Evolutionary conservation across 2,888 invertebrate genomes (phyloP), one percentile per base, ranked within the genome.

Genomic region (Pterostichus niger): DNA sequence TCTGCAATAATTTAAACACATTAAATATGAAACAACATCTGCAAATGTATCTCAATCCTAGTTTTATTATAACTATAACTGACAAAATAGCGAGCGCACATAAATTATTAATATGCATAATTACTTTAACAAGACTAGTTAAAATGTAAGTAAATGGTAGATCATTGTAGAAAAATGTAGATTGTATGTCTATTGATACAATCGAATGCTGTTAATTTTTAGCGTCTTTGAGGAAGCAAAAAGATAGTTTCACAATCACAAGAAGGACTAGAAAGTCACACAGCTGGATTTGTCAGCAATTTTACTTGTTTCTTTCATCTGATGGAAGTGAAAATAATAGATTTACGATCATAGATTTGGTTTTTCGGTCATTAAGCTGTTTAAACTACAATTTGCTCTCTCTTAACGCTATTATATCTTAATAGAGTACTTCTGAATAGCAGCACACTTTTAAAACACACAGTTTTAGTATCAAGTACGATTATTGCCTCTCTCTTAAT

Each of bases 21-120:
- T 59, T 59, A 59, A 59, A 59, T 59, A 59, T 59, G 59, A 59
- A 59, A 59, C 56, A 24, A 17, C 59, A 59, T 59, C 59, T 59
- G 59, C 59, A 59, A 59, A 59, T 59, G 10, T 59, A 59, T 59
- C n/a, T n/a, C 59, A 59, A 24, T 59, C 31, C 59, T 59, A 59
- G 59, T 31, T 59, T 59, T 24, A 59, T 31, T 59, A 24, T 24
- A 59, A 59, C 31, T 59, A 17, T 59, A 59, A 17, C 24, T 24
- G 17, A 59, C 24, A 59, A 59, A 59, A 10, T 59, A 17, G 17
- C 31, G 59, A 59, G 7, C 59, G 59, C 54, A 59, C 24, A 40
- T 40, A 40, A 5, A 40, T 7, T 40, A 40, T 59, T 24, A 59
- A 59, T 24, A 9, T 59, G 9, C 24, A 24, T 11, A 15, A 59